Evolutionary conservation across 2,797 vertebrate genomes (phyloP), one percentile per base, ranked within the genome.

Genomic region (Acanthurus lineatus): DNA sequence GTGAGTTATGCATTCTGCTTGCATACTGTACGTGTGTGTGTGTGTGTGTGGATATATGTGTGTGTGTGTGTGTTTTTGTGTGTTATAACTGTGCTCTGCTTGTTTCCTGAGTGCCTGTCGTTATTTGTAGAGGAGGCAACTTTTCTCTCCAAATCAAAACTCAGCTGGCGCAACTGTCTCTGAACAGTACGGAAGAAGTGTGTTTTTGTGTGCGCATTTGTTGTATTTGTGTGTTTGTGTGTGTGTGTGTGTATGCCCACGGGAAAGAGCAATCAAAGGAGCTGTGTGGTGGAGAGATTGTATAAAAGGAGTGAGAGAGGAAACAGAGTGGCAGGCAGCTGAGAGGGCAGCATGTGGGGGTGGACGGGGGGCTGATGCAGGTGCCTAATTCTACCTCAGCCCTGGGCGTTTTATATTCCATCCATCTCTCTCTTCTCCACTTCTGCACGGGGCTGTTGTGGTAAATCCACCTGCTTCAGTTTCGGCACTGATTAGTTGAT

Each of bases 301-400:
- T 84, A 80, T 82, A 72, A 88, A 88, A 89, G 78, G 69, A 89
- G 73, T 12, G 82, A 75, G 86, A 85, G 88, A 85, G 83, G 85
- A 87, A 85, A 87, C 78, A 60, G 89, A 89, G 88, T 91, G 89
- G 91, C 88, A 92, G 87, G 91, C 86, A 88, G 87, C 91, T 91
- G 90, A 92, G 92, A 88, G 91, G 92, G 89, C 90, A 89, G 87
- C 85, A 57, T 86, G 89, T 76, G 86, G 84, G 85, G 87, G 84
- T 77, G 90, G 90, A 86, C 63, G 75, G 84, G 81, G 81, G 83
- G 77, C 83, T 71, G 87, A 88, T 91, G 90, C 93, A 94, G 93
- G 92, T 94, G 90, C 84, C 81, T 90, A 87, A 91, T 92, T 91
- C 87, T 87, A 85, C 88, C 84, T 84, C 88, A 81, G 89, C 78